phyloP scores from a whole-genome alignment of 2,797 vertebrate species.

The Mionectes olivaceus region DNA sequence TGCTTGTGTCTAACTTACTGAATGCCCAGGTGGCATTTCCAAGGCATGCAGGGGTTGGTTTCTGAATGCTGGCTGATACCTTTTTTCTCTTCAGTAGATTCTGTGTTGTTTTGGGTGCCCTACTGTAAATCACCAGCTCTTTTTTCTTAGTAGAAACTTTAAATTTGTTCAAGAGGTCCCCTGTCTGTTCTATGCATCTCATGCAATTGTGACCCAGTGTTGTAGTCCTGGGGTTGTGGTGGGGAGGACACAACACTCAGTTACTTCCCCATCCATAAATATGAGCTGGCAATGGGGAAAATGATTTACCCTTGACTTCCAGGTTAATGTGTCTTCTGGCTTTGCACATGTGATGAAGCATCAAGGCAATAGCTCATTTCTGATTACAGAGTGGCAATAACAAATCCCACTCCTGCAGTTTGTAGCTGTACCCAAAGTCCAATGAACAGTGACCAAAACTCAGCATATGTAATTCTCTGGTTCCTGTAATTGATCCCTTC shows the following conservation, averaged over 20 bases:
- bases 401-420: neutral
- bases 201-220: neutral
- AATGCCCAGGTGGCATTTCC: neutral
- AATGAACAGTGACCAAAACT: neutral
- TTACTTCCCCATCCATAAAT: neutral
- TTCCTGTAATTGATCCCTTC: neutral
- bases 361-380: neutral
- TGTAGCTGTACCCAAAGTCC: neutral
- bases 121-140: neutral
- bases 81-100: neutral
- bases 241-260: neutral
- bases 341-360: neutral
- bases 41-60: neutral
- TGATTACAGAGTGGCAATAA: neutral
- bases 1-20: neutral
- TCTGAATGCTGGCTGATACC: neutral
- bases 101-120: neutral
- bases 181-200: neutral
- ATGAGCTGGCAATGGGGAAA: neutral
- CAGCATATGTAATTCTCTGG: neutral
- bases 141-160: neutral
- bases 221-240: neutral
- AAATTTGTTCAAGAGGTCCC: neutral
- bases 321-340: neutral
- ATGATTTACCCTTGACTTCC: neutral